A percentile compares a stretch with the other conserved stretches of the same genome.
phyloP scores from a whole-genome alignment of 2,113 vertebrate species.

The Ceuthmochares aereus region DNA sequence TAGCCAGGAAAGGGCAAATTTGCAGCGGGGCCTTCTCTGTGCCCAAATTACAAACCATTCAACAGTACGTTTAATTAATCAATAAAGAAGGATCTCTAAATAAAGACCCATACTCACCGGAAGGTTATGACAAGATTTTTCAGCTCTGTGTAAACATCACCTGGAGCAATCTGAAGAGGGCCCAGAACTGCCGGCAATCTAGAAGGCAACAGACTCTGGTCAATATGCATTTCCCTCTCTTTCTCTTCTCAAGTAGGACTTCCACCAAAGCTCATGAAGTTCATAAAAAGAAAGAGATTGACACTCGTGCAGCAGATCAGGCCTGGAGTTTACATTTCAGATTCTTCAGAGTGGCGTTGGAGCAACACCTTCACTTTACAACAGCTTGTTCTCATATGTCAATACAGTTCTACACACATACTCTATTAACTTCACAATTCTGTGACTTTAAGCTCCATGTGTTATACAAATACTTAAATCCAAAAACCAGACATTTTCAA shows the following conservation, averaged over 20 bases:
- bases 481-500: background rate
- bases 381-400: background rate
- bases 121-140: constrained; percentile 92
- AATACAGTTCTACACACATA: background rate
- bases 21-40: background rate
- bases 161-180: constrained; percentile 83
- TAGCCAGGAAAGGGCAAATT: background rate
- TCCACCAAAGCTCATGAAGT: background rate
- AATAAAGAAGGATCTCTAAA: background rate
- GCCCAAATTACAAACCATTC: background rate
- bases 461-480: background rate
- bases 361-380: background rate
- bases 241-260: background rate
- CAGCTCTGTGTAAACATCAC: constrained; percentile 84
- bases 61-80: background rate
- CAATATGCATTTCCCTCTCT: background rate
- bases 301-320: background rate
- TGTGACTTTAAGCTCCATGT: background rate
- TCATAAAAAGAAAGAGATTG: background rate
- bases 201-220: constrained; percentile 33
- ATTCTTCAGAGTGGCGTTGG: background rate
- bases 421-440: background rate
- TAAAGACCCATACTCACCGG: constrained; percentile 77
- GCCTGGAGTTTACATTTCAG: background rate
- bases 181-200: constrained; percentile 87